These are phyloP conservation scores for Leptodactylus fuscus DNA, from an alignment of 2,113 vertebrate genomes.

Conservation along the genomic window DNA sequence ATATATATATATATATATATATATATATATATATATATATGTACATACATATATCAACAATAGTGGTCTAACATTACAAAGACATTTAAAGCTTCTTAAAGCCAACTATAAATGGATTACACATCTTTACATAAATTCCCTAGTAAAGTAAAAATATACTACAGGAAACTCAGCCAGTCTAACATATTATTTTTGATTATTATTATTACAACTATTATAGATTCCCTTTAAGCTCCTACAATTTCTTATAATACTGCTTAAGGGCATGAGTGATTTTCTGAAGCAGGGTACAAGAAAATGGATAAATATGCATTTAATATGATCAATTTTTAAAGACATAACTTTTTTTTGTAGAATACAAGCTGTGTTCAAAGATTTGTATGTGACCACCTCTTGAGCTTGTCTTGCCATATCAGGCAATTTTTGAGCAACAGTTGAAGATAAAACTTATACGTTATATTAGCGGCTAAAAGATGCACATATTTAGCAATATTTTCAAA, in stretches of 20 bases:
- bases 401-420: not conserved
- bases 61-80: no score
- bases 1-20: no score
- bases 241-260: constrained; percentile 12
- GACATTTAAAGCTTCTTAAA: not conserved
- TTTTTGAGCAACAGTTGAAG: not conserved
- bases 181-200: constrained; percentile 23
- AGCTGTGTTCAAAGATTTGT: constrained; percentile 4
- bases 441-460: not conserved
- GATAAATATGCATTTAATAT: constrained; percentile 15
- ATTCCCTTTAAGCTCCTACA: constrained; percentile 11
- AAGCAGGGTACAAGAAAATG: not conserved
- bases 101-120: not conserved
- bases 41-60: no score
- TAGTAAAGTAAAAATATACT: not conserved
- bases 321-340: constrained; percentile 23
- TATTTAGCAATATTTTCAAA: not conserved
- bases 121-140: not conserved
- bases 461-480: not conserved
- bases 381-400: not conserved
- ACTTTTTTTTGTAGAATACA: not conserved
- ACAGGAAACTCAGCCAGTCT: not conserved
- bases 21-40: no score
- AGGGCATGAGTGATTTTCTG: constrained; percentile 21
- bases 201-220: constrained; percentile 3